phyloP scores from a whole-genome alignment of 2,113 vertebrate species.

The Toxotes jaculatrix region DNA sequence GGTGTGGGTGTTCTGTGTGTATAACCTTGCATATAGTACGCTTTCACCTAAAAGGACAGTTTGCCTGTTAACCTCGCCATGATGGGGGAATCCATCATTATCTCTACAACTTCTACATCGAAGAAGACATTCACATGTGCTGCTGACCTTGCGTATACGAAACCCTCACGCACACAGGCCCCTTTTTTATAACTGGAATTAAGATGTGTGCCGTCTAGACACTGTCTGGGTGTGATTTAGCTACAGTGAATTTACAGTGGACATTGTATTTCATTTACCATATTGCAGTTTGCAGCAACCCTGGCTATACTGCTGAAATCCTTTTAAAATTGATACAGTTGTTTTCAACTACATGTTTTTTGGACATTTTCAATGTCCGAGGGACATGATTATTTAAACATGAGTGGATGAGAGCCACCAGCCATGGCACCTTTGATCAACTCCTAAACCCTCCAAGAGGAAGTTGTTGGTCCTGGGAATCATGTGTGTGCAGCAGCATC shows the following conservation, averaged over 20 bases:
- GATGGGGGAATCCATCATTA: slow-evolving; percentile 62
- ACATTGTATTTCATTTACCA: not conserved
- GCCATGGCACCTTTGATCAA: not conserved
- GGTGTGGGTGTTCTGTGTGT: slow-evolving; percentile 43
- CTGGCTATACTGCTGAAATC: not conserved
- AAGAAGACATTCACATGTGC: slow-evolving; percentile 25
- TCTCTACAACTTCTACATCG: slow-evolving; percentile 6
- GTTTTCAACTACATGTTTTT: not conserved
- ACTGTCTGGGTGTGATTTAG: not conserved
- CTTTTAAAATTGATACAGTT: not conserved
- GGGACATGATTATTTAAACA: too few species aligned
- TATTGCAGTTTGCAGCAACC: not conserved
- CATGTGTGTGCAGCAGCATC: not conserved
- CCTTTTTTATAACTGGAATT: not conserved
- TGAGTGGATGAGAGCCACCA: not conserved
- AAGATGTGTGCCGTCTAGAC: slow-evolving; percentile 7
- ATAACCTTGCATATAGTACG: slow-evolving; percentile 64
- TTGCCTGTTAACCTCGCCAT: slow-evolving; percentile 63
- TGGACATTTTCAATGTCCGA: not conserved
- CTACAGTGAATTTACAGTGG: not conserved
- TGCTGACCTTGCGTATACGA: slow-evolving; percentile 29
- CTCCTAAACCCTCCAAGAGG: not conserved
- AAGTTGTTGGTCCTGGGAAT: not conserved
- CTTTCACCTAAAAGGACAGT: slow-evolving; percentile 59
- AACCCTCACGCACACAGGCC: not conserved